Evolutionary conservation across 2,797 vertebrate genomes (phyloP), one percentile per base, ranked within the genome.

Genomic region (Antennarius maculatus): DNA sequence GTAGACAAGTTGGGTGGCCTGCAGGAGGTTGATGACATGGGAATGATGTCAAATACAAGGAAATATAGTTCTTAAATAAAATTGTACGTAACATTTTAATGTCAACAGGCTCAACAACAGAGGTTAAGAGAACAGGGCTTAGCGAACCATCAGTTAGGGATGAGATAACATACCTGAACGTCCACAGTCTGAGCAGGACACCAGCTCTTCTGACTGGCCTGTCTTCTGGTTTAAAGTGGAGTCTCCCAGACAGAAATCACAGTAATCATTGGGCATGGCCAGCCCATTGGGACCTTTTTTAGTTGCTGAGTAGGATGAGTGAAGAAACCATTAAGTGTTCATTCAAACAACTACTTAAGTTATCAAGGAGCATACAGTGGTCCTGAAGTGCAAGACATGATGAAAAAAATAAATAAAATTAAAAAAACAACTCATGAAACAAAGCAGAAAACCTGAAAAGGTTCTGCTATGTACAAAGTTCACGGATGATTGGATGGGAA

Each of bases 151-250:
- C 18, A 3, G 7, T 31, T 11, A 28, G 2, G 5, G 16, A 66
- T 23, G 1, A 31, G 42, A 18, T 0, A 6, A 39, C 2, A 6
- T 93, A 98, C 97, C 97, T 76, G 97, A 98, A 74, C 96, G 96
- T 56, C 97, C 97, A 11, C 97, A 98, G 91, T 98, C 97, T 0
- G 97, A 98, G 83, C 97, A 98, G 2, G 97, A 98, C 29, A 98
- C 97, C 60, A 98, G 88, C 86, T 96, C 97, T 74, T 98, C 97
- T 0, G 97, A 95, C 42, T 97, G 96, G 18, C 95, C 97, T 0
- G 97, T 98, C 83, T 98, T 98, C 92, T 98, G 97, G 89, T 98
- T 98, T 87, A 97, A 92, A 79, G 95, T 95, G 18, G 97, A 98
- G 80, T 98, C 97, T 28, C 97, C 97, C 89, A 98, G 88, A 71